These are phyloP conservation scores for Squalus acanthias DNA, from an alignment of 2,797 vertebrate species.

Conservation along the genomic window DNA sequence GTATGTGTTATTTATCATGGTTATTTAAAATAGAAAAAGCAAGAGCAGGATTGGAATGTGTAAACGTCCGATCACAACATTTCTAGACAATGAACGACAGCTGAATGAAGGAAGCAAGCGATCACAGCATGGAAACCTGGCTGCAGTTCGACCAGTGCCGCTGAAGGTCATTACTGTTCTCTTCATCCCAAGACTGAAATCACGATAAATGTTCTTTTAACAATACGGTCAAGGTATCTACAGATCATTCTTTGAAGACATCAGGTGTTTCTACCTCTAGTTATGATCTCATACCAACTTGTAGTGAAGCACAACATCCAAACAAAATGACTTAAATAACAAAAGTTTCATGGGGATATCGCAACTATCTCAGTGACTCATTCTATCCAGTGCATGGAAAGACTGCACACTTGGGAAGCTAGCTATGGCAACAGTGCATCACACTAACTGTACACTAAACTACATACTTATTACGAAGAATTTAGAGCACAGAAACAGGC, in stretches of 20 bases:
- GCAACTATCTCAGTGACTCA: not conserved
- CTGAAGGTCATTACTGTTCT: constrained; percentile 16
- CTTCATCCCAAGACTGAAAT: not conserved
- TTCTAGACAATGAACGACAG: constrained; percentile 24
- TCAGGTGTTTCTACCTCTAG: not conserved
- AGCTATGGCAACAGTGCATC: not conserved
- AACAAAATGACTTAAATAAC: not conserved
- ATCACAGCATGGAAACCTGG: constrained; percentile 17
- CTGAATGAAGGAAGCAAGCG: constrained; percentile 15
- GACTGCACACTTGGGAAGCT: not conserved
- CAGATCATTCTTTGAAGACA: not conserved
- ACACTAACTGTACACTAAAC: not conserved
- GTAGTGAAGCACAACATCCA: not conserved
- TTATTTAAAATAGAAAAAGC: constrained; percentile 7
- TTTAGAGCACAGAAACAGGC: not conserved
- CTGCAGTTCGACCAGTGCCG: not conserved
- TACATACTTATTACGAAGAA: not conserved
- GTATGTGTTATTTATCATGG: constrained; percentile 6
- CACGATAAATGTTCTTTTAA: not conserved
- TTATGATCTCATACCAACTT: not conserved
- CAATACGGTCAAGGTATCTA: not conserved
- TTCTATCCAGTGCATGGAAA: not conserved
- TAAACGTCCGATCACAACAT: not conserved
- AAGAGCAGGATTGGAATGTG: constrained; percentile 24
- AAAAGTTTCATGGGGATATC: not conserved